A percentile compares a stretch with the other conserved stretches of the same genome.
Conservation (phyloP, 2,888 invertebrate genomes). For the Conchocele bisecta region DNA sequence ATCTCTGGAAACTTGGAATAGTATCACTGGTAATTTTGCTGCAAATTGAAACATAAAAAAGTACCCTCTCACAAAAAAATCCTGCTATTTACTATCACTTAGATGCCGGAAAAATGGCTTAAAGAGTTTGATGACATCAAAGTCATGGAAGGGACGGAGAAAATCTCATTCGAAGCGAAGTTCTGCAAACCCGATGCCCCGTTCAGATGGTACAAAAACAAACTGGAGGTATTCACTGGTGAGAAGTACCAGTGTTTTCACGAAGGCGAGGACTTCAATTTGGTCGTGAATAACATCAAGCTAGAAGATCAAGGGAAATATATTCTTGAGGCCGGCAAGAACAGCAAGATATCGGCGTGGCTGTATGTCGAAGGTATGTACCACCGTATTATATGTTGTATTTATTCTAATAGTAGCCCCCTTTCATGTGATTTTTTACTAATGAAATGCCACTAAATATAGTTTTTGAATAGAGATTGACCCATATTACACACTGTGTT, state of each 20-base stretch:
- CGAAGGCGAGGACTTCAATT: conserved; percentile 94
- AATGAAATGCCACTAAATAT: too few relatives aligned
- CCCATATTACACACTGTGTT: too few relatives aligned
- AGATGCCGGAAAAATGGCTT: conserved; percentile 87
- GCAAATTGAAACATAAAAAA: too few relatives aligned
- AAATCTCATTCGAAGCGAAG: conserved; percentile 95
- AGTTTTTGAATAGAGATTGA: too few relatives aligned
- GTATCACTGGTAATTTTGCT: too few relatives aligned
- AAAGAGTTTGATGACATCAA: conserved; percentile 97
- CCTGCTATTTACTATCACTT: neutral
- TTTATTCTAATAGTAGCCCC: too few relatives aligned
- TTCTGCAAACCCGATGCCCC: conserved; percentile 96
- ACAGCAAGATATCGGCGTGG: conserved; percentile 91
- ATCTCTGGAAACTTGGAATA: too few relatives aligned
- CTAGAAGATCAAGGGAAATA: conserved; percentile 99
- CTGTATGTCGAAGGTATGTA: conserved; percentile 93
- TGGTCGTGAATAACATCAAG: conserved; percentile 95
- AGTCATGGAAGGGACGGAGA: conserved; percentile 98
- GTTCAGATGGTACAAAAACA: conserved; percentile 84
- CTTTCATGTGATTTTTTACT: too few relatives aligned
- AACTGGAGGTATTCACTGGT: conserved; percentile 96
- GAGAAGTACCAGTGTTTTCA: conserved; percentile 97
- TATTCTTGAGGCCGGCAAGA: conserved; percentile 95
- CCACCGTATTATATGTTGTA: neutral
- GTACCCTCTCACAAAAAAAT: too few relatives aligned